Percentiles rank a stretch among this genome's conserved stretches.
Conservation (phyloP, 1,140 invertebrate genomes). For the Sweltsa coloradensis region DNA sequence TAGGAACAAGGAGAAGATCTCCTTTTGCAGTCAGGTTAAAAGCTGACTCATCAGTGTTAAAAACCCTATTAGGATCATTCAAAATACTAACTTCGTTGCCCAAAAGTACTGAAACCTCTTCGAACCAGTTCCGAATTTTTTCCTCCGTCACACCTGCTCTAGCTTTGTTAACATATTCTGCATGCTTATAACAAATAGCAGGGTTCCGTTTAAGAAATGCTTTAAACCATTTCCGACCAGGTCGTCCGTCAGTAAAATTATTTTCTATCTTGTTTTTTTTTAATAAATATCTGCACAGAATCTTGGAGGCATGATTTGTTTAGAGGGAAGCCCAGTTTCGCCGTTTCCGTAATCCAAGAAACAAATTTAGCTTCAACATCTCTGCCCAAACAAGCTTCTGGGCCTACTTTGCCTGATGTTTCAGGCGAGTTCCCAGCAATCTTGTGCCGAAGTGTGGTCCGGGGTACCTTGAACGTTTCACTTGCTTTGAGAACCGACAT, state of each 20-base stretch:
- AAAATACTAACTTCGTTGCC: background rate
- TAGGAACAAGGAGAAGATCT: background rate
- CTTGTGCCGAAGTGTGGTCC: too few relatives aligned
- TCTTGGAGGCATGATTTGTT: too few relatives aligned
- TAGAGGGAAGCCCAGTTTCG: too few relatives aligned
- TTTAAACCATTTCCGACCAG: conserved; percentile 15
- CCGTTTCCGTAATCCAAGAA: too few relatives aligned
- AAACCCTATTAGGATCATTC: conserved; percentile 3
- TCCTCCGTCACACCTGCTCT: conserved; percentile 13
- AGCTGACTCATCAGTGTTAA: conserved; percentile 6
- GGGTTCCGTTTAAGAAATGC: conserved; percentile 12
- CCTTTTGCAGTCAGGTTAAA: background rate
- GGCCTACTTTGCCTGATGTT: too few relatives aligned
- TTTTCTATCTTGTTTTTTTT: too few relatives aligned
- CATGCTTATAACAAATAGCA: background rate
- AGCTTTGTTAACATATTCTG: conserved; percentile 1
- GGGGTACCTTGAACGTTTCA: too few relatives aligned
- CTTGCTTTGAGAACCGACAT: too few relatives aligned
- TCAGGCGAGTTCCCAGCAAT: too few relatives aligned
- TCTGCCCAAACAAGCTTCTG: too few relatives aligned
- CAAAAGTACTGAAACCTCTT: conserved; percentile 6
- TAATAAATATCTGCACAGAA: too few relatives aligned
- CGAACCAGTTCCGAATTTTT: conserved; percentile 14
- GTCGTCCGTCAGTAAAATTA: conserved; percentile 12
- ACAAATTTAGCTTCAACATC: too few relatives aligned